phyloP scores from a whole-genome alignment of 2,113 vertebrate species.

The Pseudopodoces humilis region DNA sequence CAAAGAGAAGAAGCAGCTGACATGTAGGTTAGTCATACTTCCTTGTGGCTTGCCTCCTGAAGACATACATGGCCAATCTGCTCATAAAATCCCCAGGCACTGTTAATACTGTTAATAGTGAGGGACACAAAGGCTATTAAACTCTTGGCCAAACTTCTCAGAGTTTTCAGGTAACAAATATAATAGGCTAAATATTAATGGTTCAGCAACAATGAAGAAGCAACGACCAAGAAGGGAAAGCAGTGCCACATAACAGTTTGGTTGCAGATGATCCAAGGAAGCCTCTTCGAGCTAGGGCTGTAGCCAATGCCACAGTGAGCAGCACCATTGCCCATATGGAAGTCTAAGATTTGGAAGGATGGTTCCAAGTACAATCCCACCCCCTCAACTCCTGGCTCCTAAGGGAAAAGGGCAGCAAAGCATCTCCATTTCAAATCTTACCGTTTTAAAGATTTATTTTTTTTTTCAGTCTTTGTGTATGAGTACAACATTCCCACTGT shows the following conservation, averaged over 20 bases:
- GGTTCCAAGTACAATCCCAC: conserved; percentile 26
- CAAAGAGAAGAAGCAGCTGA: conserved; percentile 33
- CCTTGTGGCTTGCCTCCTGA: conserved; percentile 21
- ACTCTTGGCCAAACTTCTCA: neutral
- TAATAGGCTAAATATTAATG: neutral
- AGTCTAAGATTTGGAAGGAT: conserved; percentile 31
- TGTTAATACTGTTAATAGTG: neutral
- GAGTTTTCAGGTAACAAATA: neutral
- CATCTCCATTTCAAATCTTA: neutral
- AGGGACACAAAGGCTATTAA: neutral
- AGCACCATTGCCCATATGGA: conserved; percentile 32
- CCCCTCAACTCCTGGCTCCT: conserved; percentile 40
- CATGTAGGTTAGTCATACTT: conserved; percentile 51
- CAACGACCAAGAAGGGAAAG: neutral
- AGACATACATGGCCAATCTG: conserved; percentile 30
- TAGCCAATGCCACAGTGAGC: conserved; percentile 8
- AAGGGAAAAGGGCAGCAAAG: conserved; percentile 23
- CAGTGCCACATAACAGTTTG: neutral
- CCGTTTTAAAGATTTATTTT: neutral
- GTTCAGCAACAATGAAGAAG: neutral
- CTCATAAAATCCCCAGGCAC: neutral
- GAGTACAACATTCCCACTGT: neutral
- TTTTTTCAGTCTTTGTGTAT: neutral
- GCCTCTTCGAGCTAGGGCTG: conserved; percentile 5
- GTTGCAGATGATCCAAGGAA: neutral